Conservation (phyloP, 2,888 invertebrate species). For the Synergus itoensis region DNA sequence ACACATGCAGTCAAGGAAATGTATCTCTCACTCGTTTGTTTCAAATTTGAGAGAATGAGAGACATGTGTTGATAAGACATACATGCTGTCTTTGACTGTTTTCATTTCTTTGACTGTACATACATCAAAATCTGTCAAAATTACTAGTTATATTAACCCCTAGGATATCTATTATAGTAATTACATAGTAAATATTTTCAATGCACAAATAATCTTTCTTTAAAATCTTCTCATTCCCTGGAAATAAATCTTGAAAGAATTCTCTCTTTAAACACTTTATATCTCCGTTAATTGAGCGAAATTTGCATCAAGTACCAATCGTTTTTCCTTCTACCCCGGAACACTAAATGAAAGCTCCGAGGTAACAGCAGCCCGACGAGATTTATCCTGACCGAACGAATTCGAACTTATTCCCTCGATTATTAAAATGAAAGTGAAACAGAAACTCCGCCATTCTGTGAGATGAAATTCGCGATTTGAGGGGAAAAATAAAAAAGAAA, state of each 20-base stretch:
- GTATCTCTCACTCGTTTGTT: too few species aligned
- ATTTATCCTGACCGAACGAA: conserved; percentile 50
- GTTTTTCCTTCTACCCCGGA: not conserved
- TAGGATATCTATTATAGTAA: too few species aligned
- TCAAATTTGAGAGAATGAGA: too few species aligned
- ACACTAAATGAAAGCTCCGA: conserved; percentile 8
- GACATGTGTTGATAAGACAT: too few species aligned
- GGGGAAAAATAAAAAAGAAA: conserved; percentile 42
- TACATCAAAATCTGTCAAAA: too few species aligned
- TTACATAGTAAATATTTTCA: too few species aligned
- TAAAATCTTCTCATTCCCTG: too few species aligned
- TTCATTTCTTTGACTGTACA: too few species aligned
- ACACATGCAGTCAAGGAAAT: too few species aligned
- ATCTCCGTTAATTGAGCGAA: not conserved
- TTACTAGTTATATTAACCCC: too few species aligned
- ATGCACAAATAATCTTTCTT: too few species aligned
- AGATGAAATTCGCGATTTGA: conserved; percentile 24
- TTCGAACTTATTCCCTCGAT: conserved; percentile 56
- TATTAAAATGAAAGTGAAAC: conserved; percentile 59
- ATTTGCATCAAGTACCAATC: not conserved
- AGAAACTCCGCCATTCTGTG: conserved; percentile 54
- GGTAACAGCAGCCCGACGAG: conserved; percentile 44
- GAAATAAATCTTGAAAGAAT: not conserved
- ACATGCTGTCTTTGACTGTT: too few species aligned
- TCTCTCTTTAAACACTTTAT: not conserved